Conservation (phyloP, 2,888 invertebrate genomes). For the Synanthedon andrenaeformis region DNA sequence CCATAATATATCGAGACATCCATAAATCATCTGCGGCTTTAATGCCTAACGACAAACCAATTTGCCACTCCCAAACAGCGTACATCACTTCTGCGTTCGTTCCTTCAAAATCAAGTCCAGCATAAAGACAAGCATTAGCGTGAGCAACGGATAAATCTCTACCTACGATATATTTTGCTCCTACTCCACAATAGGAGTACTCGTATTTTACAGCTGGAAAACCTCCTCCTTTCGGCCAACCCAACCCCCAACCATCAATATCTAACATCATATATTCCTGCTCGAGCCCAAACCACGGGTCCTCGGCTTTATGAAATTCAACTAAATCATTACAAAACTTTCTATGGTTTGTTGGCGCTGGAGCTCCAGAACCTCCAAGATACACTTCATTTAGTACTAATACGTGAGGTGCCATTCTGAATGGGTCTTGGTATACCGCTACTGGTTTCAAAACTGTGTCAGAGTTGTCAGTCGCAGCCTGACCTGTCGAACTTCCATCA, state of each 20-base stretch:
- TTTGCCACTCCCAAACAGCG: constrained; percentile 88
- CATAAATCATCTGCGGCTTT: constrained; percentile 86
- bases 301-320: constrained; percentile 73
- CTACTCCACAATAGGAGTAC: constrained; percentile 90
- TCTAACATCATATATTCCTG: constrained; percentile 92
- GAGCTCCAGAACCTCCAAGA: constrained; percentile 76
- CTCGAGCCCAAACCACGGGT: constrained; percentile 93
- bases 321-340: constrained; percentile 77
- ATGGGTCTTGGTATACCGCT: constrained; percentile 91
- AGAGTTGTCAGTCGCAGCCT: constrained; percentile 85
- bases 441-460: constrained; percentile 90
- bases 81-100: constrained; percentile 98
- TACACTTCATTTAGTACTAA: constrained; percentile 89
- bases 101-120: constrained; percentile 92
- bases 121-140: constrained; percentile 83
- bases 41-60: constrained; percentile 91
- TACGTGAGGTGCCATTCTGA: constrained; percentile 87
- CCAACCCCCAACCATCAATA: constrained; percentile 88
- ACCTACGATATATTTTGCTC: constrained; percentile 91
- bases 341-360: constrained; percentile 80
- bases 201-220: constrained; percentile 92
- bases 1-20: constrained; percentile 85
- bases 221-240: constrained; percentile 94
- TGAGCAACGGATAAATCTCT: constrained; percentile 95
- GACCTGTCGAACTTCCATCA: constrained; percentile 92